Conservation (phyloP, 2,113 vertebrate species). For the Cathartes aura region DNA sequence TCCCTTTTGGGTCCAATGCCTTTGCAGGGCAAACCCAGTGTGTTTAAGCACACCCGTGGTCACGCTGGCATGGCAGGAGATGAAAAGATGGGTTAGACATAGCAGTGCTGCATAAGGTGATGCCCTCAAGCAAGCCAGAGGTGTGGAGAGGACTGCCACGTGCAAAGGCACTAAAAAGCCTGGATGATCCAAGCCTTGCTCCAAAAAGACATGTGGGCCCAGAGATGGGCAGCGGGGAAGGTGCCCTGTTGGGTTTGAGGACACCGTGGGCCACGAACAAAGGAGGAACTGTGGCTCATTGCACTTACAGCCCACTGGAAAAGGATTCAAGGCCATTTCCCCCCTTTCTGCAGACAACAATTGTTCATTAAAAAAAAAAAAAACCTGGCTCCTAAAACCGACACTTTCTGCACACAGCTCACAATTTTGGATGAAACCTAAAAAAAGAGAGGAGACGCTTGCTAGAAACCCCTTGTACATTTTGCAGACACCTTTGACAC, state of each 20-base stretch:
- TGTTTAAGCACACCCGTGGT: neutral
- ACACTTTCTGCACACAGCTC: neutral
- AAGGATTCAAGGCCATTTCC: neutral
- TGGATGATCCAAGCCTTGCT: neutral
- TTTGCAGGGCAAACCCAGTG: neutral
- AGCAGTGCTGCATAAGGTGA: fast-evolving
- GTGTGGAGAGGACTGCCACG: fast-evolving
- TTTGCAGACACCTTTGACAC: fast-evolving
- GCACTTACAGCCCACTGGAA: neutral
- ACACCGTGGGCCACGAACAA: neutral
- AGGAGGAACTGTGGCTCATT: neutral
- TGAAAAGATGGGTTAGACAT: neutral
- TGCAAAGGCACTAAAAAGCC: neutral
- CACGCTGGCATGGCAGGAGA: neutral
- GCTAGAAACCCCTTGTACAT: neutral
- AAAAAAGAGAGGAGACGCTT: neutral
- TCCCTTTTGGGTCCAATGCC: neutral
- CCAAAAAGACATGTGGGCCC: neutral
- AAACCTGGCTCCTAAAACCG: neutral
- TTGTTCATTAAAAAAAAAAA: neutral
- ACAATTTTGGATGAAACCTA: neutral
- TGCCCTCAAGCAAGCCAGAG: neutral
- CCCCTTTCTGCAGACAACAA: neutral
- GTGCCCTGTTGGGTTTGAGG: neutral
- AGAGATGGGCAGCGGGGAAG: neutral